Evolutionary conservation across 2,888 invertebrate species (phyloP), one percentile per base, ranked within the genome.

Genomic region (Ophioninae sp.): DNA sequence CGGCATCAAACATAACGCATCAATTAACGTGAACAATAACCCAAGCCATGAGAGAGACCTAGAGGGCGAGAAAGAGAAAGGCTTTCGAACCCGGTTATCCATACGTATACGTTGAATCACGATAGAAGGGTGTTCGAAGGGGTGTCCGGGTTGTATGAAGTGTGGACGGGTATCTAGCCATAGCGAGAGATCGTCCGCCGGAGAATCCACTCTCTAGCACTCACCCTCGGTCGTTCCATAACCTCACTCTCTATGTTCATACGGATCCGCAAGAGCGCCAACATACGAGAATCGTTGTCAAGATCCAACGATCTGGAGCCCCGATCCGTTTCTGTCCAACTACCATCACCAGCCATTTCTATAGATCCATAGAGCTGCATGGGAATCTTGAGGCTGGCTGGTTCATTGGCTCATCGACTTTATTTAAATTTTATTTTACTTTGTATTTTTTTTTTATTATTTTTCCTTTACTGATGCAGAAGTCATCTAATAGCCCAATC

Each of bases 1-100:
- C 92, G 91, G 92, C 93, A 93, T 93, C 92, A 93, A 93, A 93
- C 93, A 93, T 93, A 93, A 93, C 93, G 93, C 92, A 93, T 93
- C 93, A 93, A 93, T 93, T 93, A 93, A 93, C 92, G 91, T 91
- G 93, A 93, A 93, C 93, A 93, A 93, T 93, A 92, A 92, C 90
- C 79, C 91, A 88, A 90, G 90, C 91, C 89, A 88, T 86, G 89
- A 87, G 87, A 85, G 86, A 69, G 81, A 80, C 58, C 51, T 61
- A 37, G 67, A 69, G 76, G 56, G 76, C 76, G 67, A 75, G 78
- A 71, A 80, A 84, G 63, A 67, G 58, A 59, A 58, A 61, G 30
- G 72, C 58, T 41, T 41, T 67, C 30, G 69, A 73, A 56, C 64
- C 39, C 56, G 44, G 75, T 37, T 20, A 68, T 30, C n/a, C 23